A percentile compares a stretch with the other conserved stretches of the same genome.
These are phyloP conservation scores for Myotis brandtii DNA, from an alignment of 2,113 vertebrate species.

Conservation along the genomic window DNA sequence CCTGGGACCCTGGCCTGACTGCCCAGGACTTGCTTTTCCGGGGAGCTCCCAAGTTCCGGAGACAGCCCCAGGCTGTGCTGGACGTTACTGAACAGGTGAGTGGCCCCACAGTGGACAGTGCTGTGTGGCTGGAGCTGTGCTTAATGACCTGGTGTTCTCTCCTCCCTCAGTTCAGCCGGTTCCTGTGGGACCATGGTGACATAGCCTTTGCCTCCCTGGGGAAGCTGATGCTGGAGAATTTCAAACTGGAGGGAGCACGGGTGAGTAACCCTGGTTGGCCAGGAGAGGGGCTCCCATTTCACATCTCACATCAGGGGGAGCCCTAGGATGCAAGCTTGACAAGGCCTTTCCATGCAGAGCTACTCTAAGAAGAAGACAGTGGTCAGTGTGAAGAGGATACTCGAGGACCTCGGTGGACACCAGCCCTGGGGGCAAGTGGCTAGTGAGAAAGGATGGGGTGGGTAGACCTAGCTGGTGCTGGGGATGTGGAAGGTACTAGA, in stretches of 20 bases:
- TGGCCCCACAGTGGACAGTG: fast-evolving
- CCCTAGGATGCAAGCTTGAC: not conserved
- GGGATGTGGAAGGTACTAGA: not conserved
- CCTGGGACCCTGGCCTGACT: constrained; percentile 74
- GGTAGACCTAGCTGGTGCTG: not conserved
- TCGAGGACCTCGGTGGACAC: constrained; percentile 76
- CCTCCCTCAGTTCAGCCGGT: constrained; percentile 86
- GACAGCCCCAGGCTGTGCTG: constrained; percentile 25
- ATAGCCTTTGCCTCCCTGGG: constrained; percentile 88
- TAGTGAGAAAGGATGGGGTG: not conserved
- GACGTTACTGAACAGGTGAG: constrained; percentile 77
- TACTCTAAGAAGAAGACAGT: constrained; percentile 70
- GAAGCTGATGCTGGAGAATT: constrained; percentile 84
- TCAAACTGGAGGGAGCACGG: constrained; percentile 79
- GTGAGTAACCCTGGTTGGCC: constrained; percentile 4
- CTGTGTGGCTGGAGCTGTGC: fast-evolving
- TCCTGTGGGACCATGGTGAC: constrained; percentile 85
- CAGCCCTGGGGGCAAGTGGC: constrained; percentile 80
- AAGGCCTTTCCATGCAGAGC: constrained; percentile 61
- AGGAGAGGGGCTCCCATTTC: not conserved
- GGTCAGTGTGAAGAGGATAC: constrained; percentile 70
- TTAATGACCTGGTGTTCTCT: not conserved
- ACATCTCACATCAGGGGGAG: fast-evolving
- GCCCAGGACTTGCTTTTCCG: constrained; percentile 76
- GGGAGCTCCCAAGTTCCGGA: constrained; percentile 14